Base-by-base conservation (phyloP, 2,797 vertebrate species). In the Typhlichthys eigenmanni region DNA sequence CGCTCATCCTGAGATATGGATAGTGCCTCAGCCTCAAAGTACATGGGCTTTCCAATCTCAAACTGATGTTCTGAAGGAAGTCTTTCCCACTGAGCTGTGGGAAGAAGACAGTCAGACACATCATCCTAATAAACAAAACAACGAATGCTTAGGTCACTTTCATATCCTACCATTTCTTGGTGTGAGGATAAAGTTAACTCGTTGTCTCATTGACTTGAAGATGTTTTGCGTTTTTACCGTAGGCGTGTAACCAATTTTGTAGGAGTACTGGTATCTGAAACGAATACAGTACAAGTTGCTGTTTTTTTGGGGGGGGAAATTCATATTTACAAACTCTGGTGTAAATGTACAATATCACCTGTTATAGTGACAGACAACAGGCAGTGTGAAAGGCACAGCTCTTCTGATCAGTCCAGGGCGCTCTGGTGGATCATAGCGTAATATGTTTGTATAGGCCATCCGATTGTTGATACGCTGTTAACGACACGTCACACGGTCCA, bases 201-300 rank as follows among this genome's bases (percentile, higher is more conserved):
- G 29, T 4, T 64, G 87, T 58, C 55, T 87, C 59, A 91, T 76
- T 12, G 68, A 47, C 58, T 84, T 91, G 58, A 83, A 83, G 62
- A 88, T 2, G 45, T 68, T 80, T 9, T 29, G 69, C 32, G 71
- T 64, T 65, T 38, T 60, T 4, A 86, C 46, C 57, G 77, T 78
- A 3, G 91, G 90, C 3, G 58, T 53, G 66, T 84, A 92, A 8
- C 88, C 91, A 13, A 91, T 81, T 78, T 92, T 90, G 70, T 92
- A 93, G 0, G 87, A 82, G 60, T 92, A 92, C 7, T 89, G 80
- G 60, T 85, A 92, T 75, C 92, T 93, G 47, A 1, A 60, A 13
- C 38, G 46, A 12, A 24, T 2, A 17, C 47, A 57, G 24, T 29
- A 29, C 4, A 29, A 29, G 4, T 29, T n/a, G 5, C 3, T 52